Evolutionary conservation across 1,140 invertebrate genomes (phyloP), one percentile per base, ranked within the genome.

Genomic region (Lucilia sericata): DNA sequence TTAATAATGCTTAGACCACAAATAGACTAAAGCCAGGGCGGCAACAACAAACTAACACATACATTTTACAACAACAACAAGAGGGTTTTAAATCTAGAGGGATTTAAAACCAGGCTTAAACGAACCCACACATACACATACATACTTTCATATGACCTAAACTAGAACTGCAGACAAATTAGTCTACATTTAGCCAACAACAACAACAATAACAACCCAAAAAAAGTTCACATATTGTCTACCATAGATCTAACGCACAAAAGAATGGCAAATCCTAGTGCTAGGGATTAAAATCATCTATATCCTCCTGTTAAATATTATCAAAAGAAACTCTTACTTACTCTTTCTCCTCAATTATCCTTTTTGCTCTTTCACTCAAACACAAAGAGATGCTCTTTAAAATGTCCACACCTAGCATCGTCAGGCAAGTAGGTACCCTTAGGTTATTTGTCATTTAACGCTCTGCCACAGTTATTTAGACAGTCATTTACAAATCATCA

Each of bases 381-480:
- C 51, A 55, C 25, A 55, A 12, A 55, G 51, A 17, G 12, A 49
- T 13, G 5, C 51, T 55, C 51, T 55, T 55, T 14, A 55, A 4
- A 14, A n/a, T 55, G 51, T 55, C 47, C 76, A 80, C 42, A 80
- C 76, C 47, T 21, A 21, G 10, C 21, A 7, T 14, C 3, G 25
- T 7, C 74, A 10, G 42, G 75, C 75, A 25, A 65, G 42, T 74
- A 82, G 75, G 55, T 74, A 65, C 30, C 70, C 42, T 82, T 12
- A 8, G 49, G 9, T 14, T 82, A 34, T 82, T 81, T 82, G 80
- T 82, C 81, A 74, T 36, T 84, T 82, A 81, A 81, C 70, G 76
- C 60, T 74, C 21, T 49, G 83, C 74, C 17, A 21, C 65, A 70
- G 17, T 13, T 42, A 21, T 51, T 49, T 51, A 19, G n/a, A 9